Evolutionary conservation across 2,113 vertebrate species (phyloP).

Genomic region (Psittacula cyanocephala): DNA sequence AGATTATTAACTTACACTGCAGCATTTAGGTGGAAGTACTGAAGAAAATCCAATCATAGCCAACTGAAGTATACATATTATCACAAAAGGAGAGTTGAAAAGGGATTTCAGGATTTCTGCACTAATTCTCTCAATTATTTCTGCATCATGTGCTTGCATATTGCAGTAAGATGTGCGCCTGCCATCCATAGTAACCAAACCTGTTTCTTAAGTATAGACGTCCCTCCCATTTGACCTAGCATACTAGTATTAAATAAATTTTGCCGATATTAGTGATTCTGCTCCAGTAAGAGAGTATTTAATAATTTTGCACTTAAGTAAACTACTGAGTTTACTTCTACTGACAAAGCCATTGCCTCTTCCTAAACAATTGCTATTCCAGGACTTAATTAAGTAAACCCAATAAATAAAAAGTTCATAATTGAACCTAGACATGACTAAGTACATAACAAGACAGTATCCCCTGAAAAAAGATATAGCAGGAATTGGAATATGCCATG

Average conservation of each 20-base stretch:
- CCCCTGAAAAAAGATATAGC: background rate
- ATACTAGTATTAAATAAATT: background rate
- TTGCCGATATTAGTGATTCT: background rate
- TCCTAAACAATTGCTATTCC: background rate
- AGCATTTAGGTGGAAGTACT: background rate
- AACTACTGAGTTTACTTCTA: background rate
- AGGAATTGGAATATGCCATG: background rate
- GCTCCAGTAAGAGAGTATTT: background rate
- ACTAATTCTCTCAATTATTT: slow-evolving; percentile 28
- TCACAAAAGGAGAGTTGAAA: background rate
- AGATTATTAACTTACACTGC: background rate
- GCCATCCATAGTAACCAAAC: background rate
- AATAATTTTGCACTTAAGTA: background rate
- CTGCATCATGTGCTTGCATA: background rate
- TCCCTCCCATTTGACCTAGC: background rate
- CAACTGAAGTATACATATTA: background rate
- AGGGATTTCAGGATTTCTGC: background rate
- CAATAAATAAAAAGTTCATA: background rate
- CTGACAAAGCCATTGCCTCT: background rate
- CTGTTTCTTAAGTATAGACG: background rate
- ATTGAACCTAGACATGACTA: background rate
- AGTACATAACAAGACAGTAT: background rate
- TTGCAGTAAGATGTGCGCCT: background rate
- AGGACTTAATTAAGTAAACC: background rate
- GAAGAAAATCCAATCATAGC: background rate